phyloP scores from a whole-genome alignment of 2,797 vertebrate genomes.

The Xiphorhynchus erythropygius region DNA sequence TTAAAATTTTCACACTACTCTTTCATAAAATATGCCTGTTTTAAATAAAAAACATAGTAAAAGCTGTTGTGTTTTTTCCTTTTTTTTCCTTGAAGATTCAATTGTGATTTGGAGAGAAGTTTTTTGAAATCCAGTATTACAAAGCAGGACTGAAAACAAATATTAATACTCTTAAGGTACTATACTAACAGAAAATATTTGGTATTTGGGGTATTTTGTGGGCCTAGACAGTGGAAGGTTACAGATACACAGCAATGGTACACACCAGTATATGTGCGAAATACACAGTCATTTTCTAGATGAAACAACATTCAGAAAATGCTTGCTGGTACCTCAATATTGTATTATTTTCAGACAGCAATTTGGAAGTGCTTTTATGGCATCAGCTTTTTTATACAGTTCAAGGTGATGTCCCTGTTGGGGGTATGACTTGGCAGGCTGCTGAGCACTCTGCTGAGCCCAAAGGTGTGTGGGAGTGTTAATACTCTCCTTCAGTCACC shows the following conservation, averaged over 20 bases:
- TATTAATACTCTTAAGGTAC: background rate
- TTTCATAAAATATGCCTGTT: background rate
- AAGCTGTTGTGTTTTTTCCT: background rate
- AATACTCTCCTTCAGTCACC: background rate
- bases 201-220: background rate
- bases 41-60: background rate
- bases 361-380: background rate
- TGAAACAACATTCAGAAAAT: background rate
- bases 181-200: background rate
- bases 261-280: background rate
- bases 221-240: background rate
- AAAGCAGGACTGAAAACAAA: background rate
- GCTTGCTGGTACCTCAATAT: background rate
- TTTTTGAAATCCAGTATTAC: background rate
- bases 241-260: accelerated
- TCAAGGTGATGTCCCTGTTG: background rate
- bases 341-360: background rate
- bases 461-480: background rate
- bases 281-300: background rate
- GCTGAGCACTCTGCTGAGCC: background rate
- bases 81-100: background rate
- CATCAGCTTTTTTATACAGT: background rate
- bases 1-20: background rate
- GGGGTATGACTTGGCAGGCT: background rate
- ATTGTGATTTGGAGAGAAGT: background rate